phyloP scores from a whole-genome alignment of 2,113 vertebrate genomes.

The Pavo muticus region DNA sequence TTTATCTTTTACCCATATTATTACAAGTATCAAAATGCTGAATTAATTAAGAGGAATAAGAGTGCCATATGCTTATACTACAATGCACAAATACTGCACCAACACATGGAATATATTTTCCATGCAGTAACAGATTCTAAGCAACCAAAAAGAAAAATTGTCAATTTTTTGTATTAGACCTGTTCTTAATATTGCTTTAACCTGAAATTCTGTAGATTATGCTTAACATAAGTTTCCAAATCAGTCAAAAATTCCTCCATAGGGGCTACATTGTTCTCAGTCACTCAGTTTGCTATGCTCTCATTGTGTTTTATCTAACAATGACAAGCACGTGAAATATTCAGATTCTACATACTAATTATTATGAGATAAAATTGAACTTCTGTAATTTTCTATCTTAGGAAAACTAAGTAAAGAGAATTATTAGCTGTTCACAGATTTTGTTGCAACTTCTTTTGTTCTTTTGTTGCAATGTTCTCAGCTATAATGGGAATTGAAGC shows the following conservation, averaged over 20 bases:
- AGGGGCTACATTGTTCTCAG: neutral
- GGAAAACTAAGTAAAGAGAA: neutral
- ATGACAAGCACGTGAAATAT: neutral
- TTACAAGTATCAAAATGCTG: neutral
- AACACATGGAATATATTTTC: neutral
- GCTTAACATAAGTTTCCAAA: neutral
- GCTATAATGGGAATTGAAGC: neutral
- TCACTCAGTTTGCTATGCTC: neutral
- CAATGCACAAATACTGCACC: neutral
- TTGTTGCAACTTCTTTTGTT: neutral
- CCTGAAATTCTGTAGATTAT: neutral
- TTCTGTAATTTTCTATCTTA: neutral
- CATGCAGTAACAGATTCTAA: neutral
- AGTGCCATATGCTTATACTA: neutral
- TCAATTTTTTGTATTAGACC: neutral
- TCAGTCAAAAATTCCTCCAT: neutral
- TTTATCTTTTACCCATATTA: neutral
- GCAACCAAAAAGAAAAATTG: neutral
- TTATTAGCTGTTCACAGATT: neutral
- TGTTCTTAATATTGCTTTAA: neutral
- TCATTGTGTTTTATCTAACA: neutral
- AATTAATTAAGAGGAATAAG: neutral
- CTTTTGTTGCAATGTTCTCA: neutral
- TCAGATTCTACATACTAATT: neutral
- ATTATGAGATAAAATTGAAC: neutral